These are phyloP conservation scores for Channa striata DNA, from an alignment of 2,797 vertebrate species.

Conservation along the genomic window DNA sequence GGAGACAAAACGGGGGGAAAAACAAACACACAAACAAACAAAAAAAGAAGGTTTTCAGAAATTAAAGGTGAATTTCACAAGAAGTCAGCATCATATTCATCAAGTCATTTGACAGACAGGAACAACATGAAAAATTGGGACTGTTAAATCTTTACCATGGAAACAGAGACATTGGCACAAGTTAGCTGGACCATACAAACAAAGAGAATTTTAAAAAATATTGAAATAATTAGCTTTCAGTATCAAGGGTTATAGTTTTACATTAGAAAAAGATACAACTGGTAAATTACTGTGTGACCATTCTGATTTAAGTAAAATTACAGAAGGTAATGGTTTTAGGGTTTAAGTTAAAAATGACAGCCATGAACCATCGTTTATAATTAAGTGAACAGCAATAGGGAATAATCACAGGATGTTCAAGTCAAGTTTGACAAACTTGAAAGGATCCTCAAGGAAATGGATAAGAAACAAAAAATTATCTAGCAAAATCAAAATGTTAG, in stretches of 20 bases:
- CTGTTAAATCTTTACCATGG: not conserved
- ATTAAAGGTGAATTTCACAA: conserved; percentile 17
- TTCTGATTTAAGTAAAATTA: not conserved
- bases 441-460: conserved; percentile 8
- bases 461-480: conserved; percentile 9
- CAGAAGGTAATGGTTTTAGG: not conserved
- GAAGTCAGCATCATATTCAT: too few relatives aligned
- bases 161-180: not conserved
- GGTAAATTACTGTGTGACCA: not conserved
- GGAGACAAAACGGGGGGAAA: conserved; percentile 28
- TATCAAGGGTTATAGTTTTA: not conserved
- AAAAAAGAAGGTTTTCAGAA: conserved; percentile 28
- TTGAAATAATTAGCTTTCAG: not conserved
- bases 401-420: not conserved
- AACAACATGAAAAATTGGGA: not conserved
- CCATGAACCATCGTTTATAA: not conserved
- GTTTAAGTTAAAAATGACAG: not conserved
- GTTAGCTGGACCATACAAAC: not conserved
- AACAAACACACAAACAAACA: not conserved
- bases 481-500: conserved; percentile 1
- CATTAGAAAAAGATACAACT: not conserved
- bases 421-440: not conserved
- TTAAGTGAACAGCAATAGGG: not conserved
- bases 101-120: not conserved
- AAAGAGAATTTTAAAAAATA: not conserved